Evolutionary conservation across 1,140 invertebrate genomes (phyloP), one percentile per base, ranked within the genome.

Genomic region (Temnothorax longispinosus): DNA sequence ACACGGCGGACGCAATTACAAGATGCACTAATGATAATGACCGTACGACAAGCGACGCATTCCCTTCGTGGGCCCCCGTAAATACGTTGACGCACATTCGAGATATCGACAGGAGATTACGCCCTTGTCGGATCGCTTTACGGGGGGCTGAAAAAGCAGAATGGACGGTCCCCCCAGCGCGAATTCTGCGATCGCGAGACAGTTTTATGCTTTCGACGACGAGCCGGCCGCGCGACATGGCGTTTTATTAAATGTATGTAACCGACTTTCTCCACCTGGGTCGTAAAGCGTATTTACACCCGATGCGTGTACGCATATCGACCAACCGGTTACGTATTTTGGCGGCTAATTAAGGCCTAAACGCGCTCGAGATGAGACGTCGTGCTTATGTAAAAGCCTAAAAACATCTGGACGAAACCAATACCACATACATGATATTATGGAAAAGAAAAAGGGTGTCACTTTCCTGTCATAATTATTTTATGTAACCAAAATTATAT

Each of bases 171-270:
- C 21, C 54, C 2, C 54, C 18, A 8, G 54, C 54, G 35, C 10
- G 47, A 72, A 32, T 32, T 10, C 11, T 44, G n/a, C 50, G 18
- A 54, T 74, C 35, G 35, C 60, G 44, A 27, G 27, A 4, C 60
- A 44, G 7, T 65, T 65, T 65, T 78, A 52, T 11, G 44, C 2
- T 64, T 21, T 47, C 76, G 47, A 67, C 60, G 60, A 65, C 76
- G 44, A n/a, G 32, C 27, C 35, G 21, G 11, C 41, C 38, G 38
- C 75, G 74, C 77, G 50, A 47, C 60, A 38, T 35, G 60, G 60
- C 65, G 54, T 21, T 47, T 60, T 84, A 84, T 82, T 84, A 84
- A 75, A 60, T 74, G 74, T 75, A 62, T 84, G 69, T 84, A 84
- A 84, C 80, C 80, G 54, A 84, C 80, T 84, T 84, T 84, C 80